phyloP scores from a whole-genome alignment of 2,888 invertebrate genomes.

The Lepidocyrtinus sp. region DNA sequence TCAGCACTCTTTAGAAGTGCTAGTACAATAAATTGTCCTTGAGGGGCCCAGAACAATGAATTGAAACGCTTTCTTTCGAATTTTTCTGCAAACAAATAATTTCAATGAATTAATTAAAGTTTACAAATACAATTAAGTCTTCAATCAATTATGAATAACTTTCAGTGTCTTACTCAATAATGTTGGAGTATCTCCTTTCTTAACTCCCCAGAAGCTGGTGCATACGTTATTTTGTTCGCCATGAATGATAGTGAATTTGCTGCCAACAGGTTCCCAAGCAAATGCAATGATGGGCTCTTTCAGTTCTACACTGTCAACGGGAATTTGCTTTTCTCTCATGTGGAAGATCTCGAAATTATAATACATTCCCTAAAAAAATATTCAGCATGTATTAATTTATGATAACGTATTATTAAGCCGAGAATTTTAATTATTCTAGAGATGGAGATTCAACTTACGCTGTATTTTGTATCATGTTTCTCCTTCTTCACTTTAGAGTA shows the following conservation, averaged over 20 bases:
- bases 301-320: constrained; percentile 97
- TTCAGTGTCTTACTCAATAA: constrained; percentile 81
- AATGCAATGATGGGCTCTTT: constrained; percentile 95
- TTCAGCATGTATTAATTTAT: not conserved
- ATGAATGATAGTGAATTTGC: constrained; percentile 96
- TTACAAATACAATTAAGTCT: constrained; percentile 1
- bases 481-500: constrained; percentile 94
- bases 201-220: constrained; percentile 94
- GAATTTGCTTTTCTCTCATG: constrained; percentile 97
- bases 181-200: constrained; percentile 90
- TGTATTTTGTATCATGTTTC: constrained; percentile 93
- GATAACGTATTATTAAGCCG: not conserved
- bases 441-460: constrained; percentile 76
- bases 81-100: constrained; percentile 72
- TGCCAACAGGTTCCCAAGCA: constrained; percentile 98
- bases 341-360: constrained; percentile 99
- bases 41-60: constrained; percentile 93
- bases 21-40: constrained; percentile 94
- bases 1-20: constrained; percentile 89
- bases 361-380: constrained; percentile 85
- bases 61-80: constrained; percentile 90
- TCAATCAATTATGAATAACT: not conserved
- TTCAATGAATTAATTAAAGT: constrained; percentile 11
- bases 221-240: constrained; percentile 87
- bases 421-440: not conserved